phyloP scores from a whole-genome alignment of 2,113 vertebrate species.

The Cinclus mexicanus region DNA sequence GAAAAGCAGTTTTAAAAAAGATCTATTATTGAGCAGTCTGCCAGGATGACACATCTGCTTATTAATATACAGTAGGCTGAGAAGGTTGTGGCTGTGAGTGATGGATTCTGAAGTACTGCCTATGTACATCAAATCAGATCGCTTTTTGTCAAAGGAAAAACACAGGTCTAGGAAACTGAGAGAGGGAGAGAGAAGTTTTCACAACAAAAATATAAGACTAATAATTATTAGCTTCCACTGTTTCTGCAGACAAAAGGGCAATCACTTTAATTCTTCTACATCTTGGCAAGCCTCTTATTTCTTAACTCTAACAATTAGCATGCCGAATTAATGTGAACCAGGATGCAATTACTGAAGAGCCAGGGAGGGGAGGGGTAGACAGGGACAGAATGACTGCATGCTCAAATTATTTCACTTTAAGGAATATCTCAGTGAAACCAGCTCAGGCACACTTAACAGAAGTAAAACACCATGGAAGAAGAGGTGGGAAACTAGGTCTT shows the following conservation, averaged over 20 bases:
- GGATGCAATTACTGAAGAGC: conserved; percentile 14
- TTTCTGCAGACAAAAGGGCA: conserved; percentile 47
- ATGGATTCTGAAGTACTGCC: conserved; percentile 20
- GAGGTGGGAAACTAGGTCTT: not conserved
- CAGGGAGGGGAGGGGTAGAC: not conserved
- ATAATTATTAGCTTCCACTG: conserved; percentile 23
- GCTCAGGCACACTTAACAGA: not conserved
- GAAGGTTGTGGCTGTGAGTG: conserved; percentile 25
- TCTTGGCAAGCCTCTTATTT: conserved; percentile 29
- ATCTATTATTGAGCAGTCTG: conserved; percentile 32
- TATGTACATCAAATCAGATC: not conserved
- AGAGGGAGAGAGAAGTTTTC: not conserved
- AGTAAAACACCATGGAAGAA: not conserved
- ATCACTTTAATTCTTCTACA: conserved; percentile 28
- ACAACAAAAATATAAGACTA: conserved; percentile 2
- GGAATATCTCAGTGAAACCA: not conserved
- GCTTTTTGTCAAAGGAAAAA: not conserved
- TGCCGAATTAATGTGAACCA: not conserved
- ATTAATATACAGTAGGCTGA: conserved; percentile 5
- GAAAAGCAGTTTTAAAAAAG: conserved; percentile 24
- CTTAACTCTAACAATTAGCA: conserved; percentile 29
- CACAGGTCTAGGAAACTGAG: not conserved
- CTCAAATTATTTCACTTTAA: not conserved
- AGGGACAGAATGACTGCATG: not conserved
- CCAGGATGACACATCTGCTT: conserved; percentile 17